Evolutionary conservation across 2,113 vertebrate genomes (phyloP), one percentile per base, ranked within the genome.

Genomic region (Cyanoderma ruficeps): DNA sequence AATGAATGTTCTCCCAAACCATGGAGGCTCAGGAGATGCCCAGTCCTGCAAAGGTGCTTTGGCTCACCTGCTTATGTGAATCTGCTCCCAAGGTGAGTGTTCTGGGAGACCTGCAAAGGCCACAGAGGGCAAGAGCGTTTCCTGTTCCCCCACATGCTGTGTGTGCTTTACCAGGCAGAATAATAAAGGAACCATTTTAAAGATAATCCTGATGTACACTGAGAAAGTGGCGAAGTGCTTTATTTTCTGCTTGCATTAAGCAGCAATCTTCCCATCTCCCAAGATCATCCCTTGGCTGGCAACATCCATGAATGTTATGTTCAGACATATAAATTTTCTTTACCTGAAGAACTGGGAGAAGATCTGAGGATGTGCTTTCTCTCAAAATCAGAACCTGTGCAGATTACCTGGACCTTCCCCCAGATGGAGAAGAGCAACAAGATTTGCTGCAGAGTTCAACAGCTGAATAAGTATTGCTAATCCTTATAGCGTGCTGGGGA

Each of bases 91-190:
- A 22, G 44, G 5, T 3, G 7, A 19, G 35, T 25, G 9, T 11
- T 65, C 35, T 46, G 30, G 46, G 11, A 64, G 28, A 47, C 13
- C 25, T 75, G 18, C 1, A 3, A 81, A 82, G 21, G 35, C n/a
- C 25, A 47, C 18, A 24, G 71, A 57, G 22, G 31, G 15, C 27
- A 76, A 69, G 17, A 74, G 3, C 1, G 1, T 13, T 64, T 75
- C 60, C n/a, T 37, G 28, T 59, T 12, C 13, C 30, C 13, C 25
- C 56, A 13, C 0, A 0, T 47, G 5, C 33, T 83, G 6, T 24
- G 23, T 78, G 46, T 1, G 2, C 8, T 68, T 82, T 35, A 14
- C 33, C 39, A 4, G 8, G 7, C 6, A 60, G 49, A 88, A 79
- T 20, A 53, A 39, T 13, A 82, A 79, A 11, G 15, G 9, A 60